Evolutionary conservation across 1,140 invertebrate genomes (phyloP).

Genomic region (Battus philenor): DNA sequence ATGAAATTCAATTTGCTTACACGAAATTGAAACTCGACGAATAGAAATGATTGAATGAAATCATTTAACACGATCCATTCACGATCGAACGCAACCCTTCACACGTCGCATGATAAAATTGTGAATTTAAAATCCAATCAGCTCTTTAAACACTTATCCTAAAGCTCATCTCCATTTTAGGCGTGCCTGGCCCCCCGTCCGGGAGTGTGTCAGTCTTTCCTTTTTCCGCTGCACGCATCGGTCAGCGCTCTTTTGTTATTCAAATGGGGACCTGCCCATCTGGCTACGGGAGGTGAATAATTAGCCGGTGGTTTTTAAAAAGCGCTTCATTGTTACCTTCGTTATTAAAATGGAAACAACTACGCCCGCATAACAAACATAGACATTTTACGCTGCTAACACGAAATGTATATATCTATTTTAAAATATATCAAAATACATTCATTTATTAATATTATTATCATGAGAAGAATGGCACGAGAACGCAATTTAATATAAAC

Average conservation of each 20-base stretch:
- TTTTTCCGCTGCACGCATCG: conserved; percentile 39
- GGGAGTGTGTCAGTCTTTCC: conserved; percentile 50
- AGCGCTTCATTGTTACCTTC: too few relatives aligned
- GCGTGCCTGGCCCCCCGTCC: too few relatives aligned
- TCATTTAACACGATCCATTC: conserved; percentile 3
- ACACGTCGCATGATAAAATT: conserved; percentile 12
- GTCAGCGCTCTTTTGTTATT: conserved; percentile 54
- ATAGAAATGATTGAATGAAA: not conserved
- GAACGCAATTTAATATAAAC: too few relatives aligned
- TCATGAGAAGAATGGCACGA: too few relatives aligned
- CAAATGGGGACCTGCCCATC: conserved; percentile 46
- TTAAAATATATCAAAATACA: too few relatives aligned
- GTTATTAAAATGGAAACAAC: too few relatives aligned
- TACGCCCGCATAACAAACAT: too few relatives aligned
- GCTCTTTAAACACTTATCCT: conserved; percentile 15
- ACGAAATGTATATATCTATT: too few relatives aligned
- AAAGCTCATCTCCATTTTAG: too few relatives aligned
- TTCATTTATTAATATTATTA: too few relatives aligned
- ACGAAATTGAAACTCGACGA: not conserved
- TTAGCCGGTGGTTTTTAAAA: conserved; percentile 40
- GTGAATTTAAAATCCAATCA: conserved; percentile 15
- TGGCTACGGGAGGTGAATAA: conserved; percentile 35
- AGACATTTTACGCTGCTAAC: too few relatives aligned
- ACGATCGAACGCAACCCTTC: not conserved
- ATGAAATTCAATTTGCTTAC: not conserved